Base-by-base conservation (phyloP, 2,888 invertebrate species). In the Smittia aterrima region DNA sequence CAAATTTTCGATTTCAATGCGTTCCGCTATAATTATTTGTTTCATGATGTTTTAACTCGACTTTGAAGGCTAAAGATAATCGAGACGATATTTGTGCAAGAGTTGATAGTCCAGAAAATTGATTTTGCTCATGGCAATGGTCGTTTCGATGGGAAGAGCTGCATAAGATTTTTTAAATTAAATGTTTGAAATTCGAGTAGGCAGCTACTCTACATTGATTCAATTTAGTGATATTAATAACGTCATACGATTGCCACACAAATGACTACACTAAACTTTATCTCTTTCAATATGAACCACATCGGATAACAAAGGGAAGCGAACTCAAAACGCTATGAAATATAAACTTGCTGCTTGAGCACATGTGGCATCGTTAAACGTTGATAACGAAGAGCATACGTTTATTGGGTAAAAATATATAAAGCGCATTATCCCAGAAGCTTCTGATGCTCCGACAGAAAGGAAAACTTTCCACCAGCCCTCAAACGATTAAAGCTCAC, bases 301-400 rank as follows among this genome's bases (percentile, higher is more conserved):
- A 47, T 47, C 47, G 11, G 47, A 47, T 47, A 47, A 47, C n/a
- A 16, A 47, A 47, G 47, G 38, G 16, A 47, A 47, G 47, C 16
- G 16, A 32, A n/a, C 16, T 47, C 47, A 16, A 47, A 47, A 47
- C 47, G 47, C 2, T 68, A 25, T 68, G 68, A 68, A 68, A 68
- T 41, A 68, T 68, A 68, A 68, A 25, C 68, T 68, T 68, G 41
- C 22, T 41, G 13, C 41, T 24, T n/a, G 47, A 68, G 24, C 68
- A 68, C 68, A 68, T 68, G 68, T 68, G 68, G 68, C 47, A 47
- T 47, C 47, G 47, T 68, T 68, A 68, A 68, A 68, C 41, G 68
- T 25, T 68, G 68, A 68, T 68, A 68, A 68, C 41, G 41, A 32
- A 32, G 32, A 68, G 16, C 68, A 68, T 66, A 66, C 25, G 40